Percentiles rank a stretch among this genome's conserved stretches.
Evolutionary conservation across 2,797 vertebrate genomes (phyloP).

Genomic region (Yasuhikotakia modesta): DNA sequence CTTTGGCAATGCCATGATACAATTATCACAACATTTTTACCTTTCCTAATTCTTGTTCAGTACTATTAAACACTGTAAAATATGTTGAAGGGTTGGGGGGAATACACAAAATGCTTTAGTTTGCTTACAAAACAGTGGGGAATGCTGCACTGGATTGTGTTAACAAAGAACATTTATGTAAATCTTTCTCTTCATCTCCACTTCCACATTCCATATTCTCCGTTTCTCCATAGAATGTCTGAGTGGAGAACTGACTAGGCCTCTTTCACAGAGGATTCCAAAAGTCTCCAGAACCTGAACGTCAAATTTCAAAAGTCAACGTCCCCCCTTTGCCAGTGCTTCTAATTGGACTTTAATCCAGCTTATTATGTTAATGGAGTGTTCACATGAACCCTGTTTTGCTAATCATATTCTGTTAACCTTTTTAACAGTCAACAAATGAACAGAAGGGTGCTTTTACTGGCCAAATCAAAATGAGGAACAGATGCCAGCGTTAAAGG

Average conservation of each 20-base stretch:
- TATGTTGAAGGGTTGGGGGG: no score
- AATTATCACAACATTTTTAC: no score
- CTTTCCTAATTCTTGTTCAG: no score
- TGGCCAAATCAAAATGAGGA: slow-evolving; percentile 57
- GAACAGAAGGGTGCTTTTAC: slow-evolving; percentile 23
- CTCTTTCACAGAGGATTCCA: slow-evolving; percentile 46
- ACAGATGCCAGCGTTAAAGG: slow-evolving; percentile 59
- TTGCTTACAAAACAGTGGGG: slow-evolving; percentile 22
- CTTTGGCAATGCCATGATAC: no score
- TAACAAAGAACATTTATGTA: slow-evolving; percentile 43
- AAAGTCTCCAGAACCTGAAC: slow-evolving; percentile 40
- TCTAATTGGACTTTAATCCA: slow-evolving; percentile 78
- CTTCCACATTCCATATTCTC: slow-evolving; percentile 9
- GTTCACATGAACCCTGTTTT: slow-evolving; percentile 51
- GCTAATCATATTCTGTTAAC: slow-evolving; percentile 50
- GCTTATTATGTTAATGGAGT: slow-evolving; percentile 75
- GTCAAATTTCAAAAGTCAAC: slow-evolving; percentile 66
- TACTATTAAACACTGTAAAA: no score
- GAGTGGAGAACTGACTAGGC: slow-evolving; percentile 31
- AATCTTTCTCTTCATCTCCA: slow-evolving; percentile 43
- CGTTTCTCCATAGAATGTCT: slow-evolving; percentile 16
- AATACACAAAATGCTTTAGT: not conserved
- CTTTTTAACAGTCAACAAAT: slow-evolving; percentile 44
- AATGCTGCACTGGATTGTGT: slow-evolving; percentile 32
- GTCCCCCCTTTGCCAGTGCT: slow-evolving; percentile 59